Evolutionary conservation across 2,888 invertebrate species (phyloP), one percentile per base, ranked within the genome.

Genomic region (Tetranychus piercei): DNA sequence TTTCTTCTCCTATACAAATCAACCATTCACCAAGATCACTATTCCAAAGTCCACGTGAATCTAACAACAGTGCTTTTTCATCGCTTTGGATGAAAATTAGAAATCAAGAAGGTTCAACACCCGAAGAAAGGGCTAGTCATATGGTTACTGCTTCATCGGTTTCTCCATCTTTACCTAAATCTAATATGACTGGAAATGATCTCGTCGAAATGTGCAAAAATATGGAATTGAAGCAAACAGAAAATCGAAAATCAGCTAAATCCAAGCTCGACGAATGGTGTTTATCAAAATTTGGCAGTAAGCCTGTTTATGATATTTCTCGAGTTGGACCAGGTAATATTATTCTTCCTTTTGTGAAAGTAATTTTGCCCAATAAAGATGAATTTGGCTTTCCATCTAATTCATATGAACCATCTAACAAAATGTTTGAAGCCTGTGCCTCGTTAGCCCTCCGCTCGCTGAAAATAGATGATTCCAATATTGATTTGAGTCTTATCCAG

Each of bases 1-100:
- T 69, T 22, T 69, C 69, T 7, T 69, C 69, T 11, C 20, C 69
- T 6, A 8, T 23, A 22, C 20, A 69, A 69, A 69, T 69, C 11
- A 69, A 69, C 34, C 69, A 69, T 23, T 69, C 69, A 23, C 69
- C 69, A 23, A 69, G 1, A 23, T 69, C 69, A 69, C 22, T 69
- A 9, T 69, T 69, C 22, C 69, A 23, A n/a, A 69, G 34, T 23
- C 69, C 69, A 23, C 18, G 20, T 11, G 69, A 69, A 69, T 20
- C 22, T 7, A 7, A 55, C 9, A 55, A 7, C 9, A 55, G 15
- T 15, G 2, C 8, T 15, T 15, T 15, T 55, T 8, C 55, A 55
- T 55, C 9, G 4, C 9, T 55, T 55, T 15, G 1, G 55, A 55
- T 1, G 0, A 55, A 15, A 55, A 55, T 7, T 3, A 55, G 2